phyloP scores from a whole-genome alignment of 2,797 vertebrate species.

The Delichon dasypus region DNA sequence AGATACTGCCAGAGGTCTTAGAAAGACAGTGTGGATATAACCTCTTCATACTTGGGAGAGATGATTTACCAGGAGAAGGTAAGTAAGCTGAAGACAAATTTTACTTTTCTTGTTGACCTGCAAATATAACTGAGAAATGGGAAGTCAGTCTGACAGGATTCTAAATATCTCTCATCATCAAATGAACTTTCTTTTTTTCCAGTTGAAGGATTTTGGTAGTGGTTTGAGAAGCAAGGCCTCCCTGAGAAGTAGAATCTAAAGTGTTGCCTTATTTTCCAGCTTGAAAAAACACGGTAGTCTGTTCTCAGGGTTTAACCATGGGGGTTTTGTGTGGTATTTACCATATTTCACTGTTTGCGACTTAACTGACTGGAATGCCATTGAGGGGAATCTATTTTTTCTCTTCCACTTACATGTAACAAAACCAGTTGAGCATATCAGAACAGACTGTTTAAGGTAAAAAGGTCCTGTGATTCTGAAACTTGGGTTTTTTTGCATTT shows the following conservation, averaged over 20 bases:
- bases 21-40: constrained; percentile 87
- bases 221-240: neutral
- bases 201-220: neutral
- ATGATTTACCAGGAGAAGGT: constrained; percentile 88
- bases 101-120: neutral
- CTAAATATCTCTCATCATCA: neutral
- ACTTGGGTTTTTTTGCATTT: neutral
- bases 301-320: neutral
- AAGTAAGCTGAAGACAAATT: neutral
- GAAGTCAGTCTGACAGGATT: neutral
- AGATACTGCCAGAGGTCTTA: constrained; percentile 85
- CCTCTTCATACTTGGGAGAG: constrained; percentile 88
- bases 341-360: neutral
- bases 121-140: neutral
- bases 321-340: neutral
- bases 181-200: neutral
- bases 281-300: neutral
- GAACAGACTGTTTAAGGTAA: neutral
- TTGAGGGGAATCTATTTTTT: neutral
- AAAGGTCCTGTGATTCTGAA: neutral
- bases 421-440: neutral
- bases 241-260: neutral
- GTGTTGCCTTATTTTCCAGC: neutral
- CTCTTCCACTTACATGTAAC: neutral
- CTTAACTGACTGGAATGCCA: neutral